These are phyloP conservation scores for Euwallacea fornicatus DNA, from an alignment of 1,140 invertebrate genomes.

Conservation along the genomic window DNA sequence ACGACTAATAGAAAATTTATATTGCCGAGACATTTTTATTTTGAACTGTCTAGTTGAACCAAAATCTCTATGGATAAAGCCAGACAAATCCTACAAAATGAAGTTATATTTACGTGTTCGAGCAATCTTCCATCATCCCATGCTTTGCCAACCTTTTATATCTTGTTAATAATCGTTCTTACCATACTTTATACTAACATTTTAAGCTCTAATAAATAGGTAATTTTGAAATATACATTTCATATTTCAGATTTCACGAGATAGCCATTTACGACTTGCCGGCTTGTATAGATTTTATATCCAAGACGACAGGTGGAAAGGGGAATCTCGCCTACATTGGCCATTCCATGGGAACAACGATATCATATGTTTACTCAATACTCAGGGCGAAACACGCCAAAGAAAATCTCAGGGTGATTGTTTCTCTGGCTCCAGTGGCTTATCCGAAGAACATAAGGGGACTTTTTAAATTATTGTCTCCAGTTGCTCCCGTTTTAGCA, in stretches of 20 bases:
- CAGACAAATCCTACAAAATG: too few relatives aligned
- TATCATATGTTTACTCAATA: slow-evolving; percentile 52
- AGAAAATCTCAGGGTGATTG: slow-evolving; percentile 55
- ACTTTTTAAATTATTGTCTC: slow-evolving; percentile 21
- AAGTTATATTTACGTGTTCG: too few relatives aligned
- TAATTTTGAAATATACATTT: neutral
- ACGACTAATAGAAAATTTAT: too few relatives aligned
- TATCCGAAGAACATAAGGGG: slow-evolving; percentile 64
- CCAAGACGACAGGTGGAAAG: slow-evolving; percentile 57
- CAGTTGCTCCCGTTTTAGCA: slow-evolving; percentile 11
- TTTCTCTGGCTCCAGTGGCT: slow-evolving; percentile 72
- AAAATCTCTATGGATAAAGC: too few relatives aligned
- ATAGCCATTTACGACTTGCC: slow-evolving; percentile 62
- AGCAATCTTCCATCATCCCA: too few relatives aligned
- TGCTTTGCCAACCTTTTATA: too few relatives aligned
- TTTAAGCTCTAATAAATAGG: neutral
- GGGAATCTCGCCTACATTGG: slow-evolving; percentile 54
- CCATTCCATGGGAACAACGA: slow-evolving; percentile 65
- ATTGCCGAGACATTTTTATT: too few relatives aligned
- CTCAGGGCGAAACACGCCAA: slow-evolving; percentile 52
- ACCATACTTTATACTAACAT: too few relatives aligned
- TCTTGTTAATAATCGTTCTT: too few relatives aligned
- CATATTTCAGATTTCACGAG: slow-evolving; percentile 56
- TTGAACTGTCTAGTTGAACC: too few relatives aligned
- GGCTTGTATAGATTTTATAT: slow-evolving; percentile 57